These are phyloP conservation scores for Trachelipus rathkii DNA, from an alignment of 1,140 invertebrate species.

Conservation along the genomic window DNA sequence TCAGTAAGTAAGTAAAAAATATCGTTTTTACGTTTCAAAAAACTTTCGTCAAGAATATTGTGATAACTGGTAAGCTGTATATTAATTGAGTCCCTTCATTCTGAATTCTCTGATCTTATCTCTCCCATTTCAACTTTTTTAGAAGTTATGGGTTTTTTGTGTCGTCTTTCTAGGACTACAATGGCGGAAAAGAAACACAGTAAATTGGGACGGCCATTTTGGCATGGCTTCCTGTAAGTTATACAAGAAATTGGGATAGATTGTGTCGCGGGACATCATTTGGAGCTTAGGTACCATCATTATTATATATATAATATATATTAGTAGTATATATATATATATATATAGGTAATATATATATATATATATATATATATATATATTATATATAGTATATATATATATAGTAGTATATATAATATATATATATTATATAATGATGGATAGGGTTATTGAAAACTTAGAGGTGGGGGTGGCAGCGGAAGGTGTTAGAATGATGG, in stretches of 20 bases:
- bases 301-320: too few species aligned
- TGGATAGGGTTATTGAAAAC: too few species aligned
- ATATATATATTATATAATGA: too few species aligned
- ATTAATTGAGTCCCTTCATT: too few species aligned
- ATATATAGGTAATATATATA: neutral
- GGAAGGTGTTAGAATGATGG: too few species aligned
- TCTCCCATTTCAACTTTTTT: too few species aligned
- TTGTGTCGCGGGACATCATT: slow-evolving; percentile 96
- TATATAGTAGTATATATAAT: too few species aligned
- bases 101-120: too few species aligned
- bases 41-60: too few species aligned
- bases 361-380: neutral
- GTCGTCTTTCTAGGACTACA: slow-evolving; percentile 69
- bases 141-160: too few species aligned
- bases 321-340: slow-evolving; percentile 15
- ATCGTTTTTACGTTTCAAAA: slow-evolving; percentile 10
- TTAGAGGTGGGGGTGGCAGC: too few species aligned
- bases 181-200: slow-evolving; percentile 99
- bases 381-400: neutral
- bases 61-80: too few species aligned
- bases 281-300: slow-evolving; percentile 81
- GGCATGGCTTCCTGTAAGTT: slow-evolving; percentile 99
- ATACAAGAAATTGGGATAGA: slow-evolving; percentile 99
- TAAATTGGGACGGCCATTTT: slow-evolving; percentile 99
- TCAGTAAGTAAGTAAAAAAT: slow-evolving; percentile 64